These are phyloP conservation scores for Chaenogobius annularis DNA, from an alignment of 2,113 vertebrate genomes.

Conservation along the genomic window DNA sequence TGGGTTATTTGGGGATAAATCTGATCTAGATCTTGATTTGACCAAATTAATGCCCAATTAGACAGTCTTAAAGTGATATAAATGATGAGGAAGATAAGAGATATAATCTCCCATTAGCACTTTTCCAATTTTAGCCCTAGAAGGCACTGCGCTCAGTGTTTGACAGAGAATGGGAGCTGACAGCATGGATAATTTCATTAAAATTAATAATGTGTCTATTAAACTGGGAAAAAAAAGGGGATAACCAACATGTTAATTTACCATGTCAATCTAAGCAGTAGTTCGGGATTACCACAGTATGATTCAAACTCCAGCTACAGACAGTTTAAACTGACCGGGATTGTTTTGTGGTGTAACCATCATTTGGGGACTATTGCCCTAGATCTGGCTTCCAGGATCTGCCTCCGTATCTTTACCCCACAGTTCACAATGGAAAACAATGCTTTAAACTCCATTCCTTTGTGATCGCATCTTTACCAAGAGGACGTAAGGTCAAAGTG, in stretches of 20 bases:
- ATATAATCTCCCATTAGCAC: slow-evolving; percentile 38
- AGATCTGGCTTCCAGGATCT: too few relatives aligned
- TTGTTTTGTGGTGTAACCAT: too few relatives aligned
- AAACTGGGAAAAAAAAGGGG: too few relatives aligned
- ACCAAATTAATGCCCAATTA: slow-evolving; percentile 58
- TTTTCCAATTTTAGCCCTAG: background rate
- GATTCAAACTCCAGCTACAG: background rate
- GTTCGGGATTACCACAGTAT: background rate
- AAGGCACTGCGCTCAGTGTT: background rate
- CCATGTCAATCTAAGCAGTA: background rate
- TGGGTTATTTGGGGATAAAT: slow-evolving; percentile 48
- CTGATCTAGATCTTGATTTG: slow-evolving; percentile 47
- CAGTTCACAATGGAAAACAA: background rate
- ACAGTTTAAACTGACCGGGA: too few relatives aligned
- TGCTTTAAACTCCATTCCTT: background rate
- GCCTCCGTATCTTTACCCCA: background rate
- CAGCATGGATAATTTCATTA: background rate
- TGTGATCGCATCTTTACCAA: background rate
- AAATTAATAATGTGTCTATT: background rate
- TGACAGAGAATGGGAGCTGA: background rate
- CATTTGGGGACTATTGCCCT: too few relatives aligned
- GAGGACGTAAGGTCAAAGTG: background rate
- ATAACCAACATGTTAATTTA: background rate
- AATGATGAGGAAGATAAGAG: slow-evolving; percentile 44
- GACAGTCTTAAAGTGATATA: slow-evolving; percentile 44